A percentile compares a stretch with the other conserved stretches of the same genome.
Evolutionary conservation across 2,113 vertebrate genomes (phyloP).

Genomic region (Mobula birostris): DNA sequence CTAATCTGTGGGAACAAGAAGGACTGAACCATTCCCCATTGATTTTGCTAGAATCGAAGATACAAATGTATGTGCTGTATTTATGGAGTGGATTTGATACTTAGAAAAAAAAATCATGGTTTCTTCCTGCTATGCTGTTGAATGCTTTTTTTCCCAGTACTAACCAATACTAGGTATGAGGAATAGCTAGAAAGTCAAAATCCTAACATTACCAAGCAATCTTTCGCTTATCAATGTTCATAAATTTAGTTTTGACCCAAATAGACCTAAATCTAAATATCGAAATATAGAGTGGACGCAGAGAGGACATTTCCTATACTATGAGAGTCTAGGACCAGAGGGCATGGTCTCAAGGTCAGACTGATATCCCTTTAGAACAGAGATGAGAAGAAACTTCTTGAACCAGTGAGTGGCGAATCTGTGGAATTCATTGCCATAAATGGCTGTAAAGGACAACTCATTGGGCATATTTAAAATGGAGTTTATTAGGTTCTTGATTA

Average conservation of each 20-base stretch:
- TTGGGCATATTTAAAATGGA: too few relatives aligned
- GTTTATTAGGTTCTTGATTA: too few relatives aligned
- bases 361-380: too few relatives aligned
- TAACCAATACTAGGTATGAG: not conserved
- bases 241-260: not conserved
- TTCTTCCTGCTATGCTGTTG: not conserved
- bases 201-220: not conserved
- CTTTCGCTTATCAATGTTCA: not conserved
- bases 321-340: too few relatives aligned
- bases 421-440: too few relatives aligned
- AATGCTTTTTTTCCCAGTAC: not conserved
- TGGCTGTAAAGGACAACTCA: too few relatives aligned
- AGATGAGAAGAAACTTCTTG: too few relatives aligned
- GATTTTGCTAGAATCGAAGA: not conserved
- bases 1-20: constrained; percentile 12
- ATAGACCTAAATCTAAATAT: not conserved
- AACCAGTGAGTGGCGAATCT: too few relatives aligned
- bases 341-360: too few relatives aligned
- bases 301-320: too few relatives aligned
- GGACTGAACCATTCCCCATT: constrained; percentile 5
- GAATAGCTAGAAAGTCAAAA: not conserved
- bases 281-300: too few relatives aligned
- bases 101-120: not conserved
- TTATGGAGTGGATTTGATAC: constrained; percentile 14
- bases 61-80: constrained; percentile 5